These are phyloP conservation scores for Cynoglossus semilaevis DNA, from an alignment of 2,113 vertebrate genomes.

Conservation along the genomic window DNA sequence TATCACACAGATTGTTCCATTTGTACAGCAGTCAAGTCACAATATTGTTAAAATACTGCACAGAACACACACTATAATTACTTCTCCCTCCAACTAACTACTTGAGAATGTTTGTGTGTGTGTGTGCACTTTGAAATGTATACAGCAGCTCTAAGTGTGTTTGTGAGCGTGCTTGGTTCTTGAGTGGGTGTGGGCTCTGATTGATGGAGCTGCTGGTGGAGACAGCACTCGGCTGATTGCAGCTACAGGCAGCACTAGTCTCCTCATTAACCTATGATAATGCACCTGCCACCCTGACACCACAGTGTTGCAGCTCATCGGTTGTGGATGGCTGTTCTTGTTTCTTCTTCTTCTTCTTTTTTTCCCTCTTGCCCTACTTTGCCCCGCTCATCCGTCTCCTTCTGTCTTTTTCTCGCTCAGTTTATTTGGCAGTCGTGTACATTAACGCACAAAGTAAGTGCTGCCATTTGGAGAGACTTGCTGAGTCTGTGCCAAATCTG, in stretches of 20 bases:
- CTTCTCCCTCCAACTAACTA: constrained; percentile 1
- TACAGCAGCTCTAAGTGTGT: constrained; percentile 8
- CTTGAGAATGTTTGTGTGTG: constrained; percentile 14
- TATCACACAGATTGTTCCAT: too few relatives aligned
- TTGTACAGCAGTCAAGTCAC: too few relatives aligned
- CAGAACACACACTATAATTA: constrained; percentile 12
- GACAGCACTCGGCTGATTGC: constrained; percentile 43
- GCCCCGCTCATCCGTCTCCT: constrained; percentile 19
- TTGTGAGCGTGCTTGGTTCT: constrained; percentile 5
- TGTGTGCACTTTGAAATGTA: constrained; percentile 2
- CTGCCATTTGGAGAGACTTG: constrained; percentile 17
- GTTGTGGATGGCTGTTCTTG: constrained; percentile 37
- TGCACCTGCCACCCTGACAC: constrained; percentile 63
- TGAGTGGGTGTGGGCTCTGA: constrained; percentile 54
- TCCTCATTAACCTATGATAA: constrained; percentile 75
- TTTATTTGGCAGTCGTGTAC: constrained; percentile 5
- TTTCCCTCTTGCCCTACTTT: constrained; percentile 5
- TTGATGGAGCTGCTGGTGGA: constrained; percentile 53
- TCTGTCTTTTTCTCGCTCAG: constrained; percentile 19
- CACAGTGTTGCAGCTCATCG: constrained; percentile 51
- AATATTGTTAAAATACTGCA: too few relatives aligned
- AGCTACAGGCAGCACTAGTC: constrained; percentile 58
- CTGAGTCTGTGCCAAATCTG: constrained; percentile 42
- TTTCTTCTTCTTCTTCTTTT: constrained; percentile 7
- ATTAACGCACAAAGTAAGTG: constrained; percentile 20